phyloP scores from a whole-genome alignment of 1,140 invertebrate genomes.

The Procambarus virginalis region DNA sequence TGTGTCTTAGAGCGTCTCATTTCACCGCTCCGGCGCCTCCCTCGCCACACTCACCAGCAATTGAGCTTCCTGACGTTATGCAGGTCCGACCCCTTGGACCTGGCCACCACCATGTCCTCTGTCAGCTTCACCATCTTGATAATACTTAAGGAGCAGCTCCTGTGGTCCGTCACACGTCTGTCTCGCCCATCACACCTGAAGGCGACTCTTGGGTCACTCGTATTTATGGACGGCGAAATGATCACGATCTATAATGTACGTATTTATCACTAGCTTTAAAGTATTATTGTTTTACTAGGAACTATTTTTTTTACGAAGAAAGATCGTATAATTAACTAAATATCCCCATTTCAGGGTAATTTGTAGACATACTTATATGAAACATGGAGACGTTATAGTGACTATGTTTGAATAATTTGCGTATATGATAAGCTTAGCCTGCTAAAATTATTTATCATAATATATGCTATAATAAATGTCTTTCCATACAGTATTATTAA shows the following conservation, averaged over 20 bases:
- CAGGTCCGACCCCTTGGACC: slow-evolving; percentile 90
- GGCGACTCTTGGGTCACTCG: not conserved
- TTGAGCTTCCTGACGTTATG: slow-evolving; percentile 88
- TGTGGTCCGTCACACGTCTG: not conserved
- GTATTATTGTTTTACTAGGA: no score
- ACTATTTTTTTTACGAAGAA: not conserved
- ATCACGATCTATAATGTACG: no score
- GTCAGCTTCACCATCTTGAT: slow-evolving; percentile 79
- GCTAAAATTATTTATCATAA: not conserved
- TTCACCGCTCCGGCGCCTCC: no score
- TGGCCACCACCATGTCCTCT: slow-evolving; percentile 92
- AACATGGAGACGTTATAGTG: not conserved
- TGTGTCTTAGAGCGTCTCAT: not conserved
- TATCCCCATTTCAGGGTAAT: no score
- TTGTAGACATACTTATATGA: no score
- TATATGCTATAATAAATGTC: not conserved
- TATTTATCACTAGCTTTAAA: no score
- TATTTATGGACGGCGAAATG: not conserved
- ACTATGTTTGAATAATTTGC: not conserved
- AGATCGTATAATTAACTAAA: no score
- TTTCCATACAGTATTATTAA: not conserved
- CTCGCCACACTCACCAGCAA: slow-evolving; percentile 84
- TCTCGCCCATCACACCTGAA: not conserved
- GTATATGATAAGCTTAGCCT: not conserved
- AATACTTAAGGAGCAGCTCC: not conserved